phyloP scores from a whole-genome alignment of 2,888 invertebrate genomes.

The Synanthedon andrenaeformis region DNA sequence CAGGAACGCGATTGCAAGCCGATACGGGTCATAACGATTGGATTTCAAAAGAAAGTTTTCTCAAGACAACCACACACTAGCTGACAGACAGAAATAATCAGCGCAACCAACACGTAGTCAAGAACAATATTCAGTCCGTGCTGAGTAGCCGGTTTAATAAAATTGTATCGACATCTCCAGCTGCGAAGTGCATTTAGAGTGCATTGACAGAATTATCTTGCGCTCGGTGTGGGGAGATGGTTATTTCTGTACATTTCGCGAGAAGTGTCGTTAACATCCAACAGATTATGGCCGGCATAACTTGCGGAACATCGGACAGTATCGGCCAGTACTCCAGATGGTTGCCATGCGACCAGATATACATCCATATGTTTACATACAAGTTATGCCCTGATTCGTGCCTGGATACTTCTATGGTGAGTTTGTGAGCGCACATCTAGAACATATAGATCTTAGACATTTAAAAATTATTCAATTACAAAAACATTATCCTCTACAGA shows the following conservation, averaged over 20 bases:
- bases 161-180: conserved; percentile 48
- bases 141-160: conserved; percentile 31
- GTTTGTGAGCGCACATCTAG: neutral
- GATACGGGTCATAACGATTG: conserved; percentile 39
- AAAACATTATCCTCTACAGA: too few species aligned
- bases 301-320: conserved; percentile 26
- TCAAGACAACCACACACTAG: conserved; percentile 21
- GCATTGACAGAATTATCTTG: conserved; percentile 57
- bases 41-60: conserved; percentile 55
- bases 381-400: neutral
- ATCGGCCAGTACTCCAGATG: conserved; percentile 19
- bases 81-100: conserved; percentile 25
- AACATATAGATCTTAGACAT: too few species aligned
- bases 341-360: conserved; percentile 7
- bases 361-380: neutral
- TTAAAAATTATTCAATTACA: too few species aligned
- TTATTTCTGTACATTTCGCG: conserved; percentile 62
- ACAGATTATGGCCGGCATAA: conserved; percentile 35
- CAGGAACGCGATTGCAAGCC: conserved; percentile 38
- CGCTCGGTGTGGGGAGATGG: conserved; percentile 40
- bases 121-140: conserved; percentile 19
- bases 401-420: conserved; percentile 5
- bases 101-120: conserved; percentile 23
- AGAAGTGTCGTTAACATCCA: conserved; percentile 45
- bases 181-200: conserved; percentile 55